A percentile compares a stretch with the other conserved stretches of the same genome.
phyloP scores from a whole-genome alignment of 2,113 vertebrate species.

The human region DNA sequence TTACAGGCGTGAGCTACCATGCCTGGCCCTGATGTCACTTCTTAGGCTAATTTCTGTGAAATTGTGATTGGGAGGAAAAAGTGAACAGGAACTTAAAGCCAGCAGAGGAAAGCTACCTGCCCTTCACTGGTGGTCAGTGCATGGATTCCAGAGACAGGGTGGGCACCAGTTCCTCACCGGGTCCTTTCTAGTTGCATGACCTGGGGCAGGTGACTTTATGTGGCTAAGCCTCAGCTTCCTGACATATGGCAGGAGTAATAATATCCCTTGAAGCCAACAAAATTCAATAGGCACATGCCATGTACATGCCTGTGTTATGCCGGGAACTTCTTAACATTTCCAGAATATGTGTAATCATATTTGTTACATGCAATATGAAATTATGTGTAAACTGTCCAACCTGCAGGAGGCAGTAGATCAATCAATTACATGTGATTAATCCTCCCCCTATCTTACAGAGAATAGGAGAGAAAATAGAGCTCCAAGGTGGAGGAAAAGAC shows the following conservation, averaged over 20 bases:
- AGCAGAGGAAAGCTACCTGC: neutral
- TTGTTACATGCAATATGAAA: neutral
- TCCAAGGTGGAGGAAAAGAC: neutral
- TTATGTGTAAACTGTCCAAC: neutral
- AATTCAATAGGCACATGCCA: neutral
- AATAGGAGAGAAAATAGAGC: neutral
- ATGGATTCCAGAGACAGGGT: neutral
- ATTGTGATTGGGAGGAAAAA: neutral
- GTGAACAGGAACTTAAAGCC: neutral
- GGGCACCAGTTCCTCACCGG: neutral
- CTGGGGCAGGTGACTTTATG: neutral
- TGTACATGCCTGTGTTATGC: no score
- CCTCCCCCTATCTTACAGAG: neutral
- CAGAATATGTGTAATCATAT: neutral
- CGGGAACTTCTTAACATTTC: neutral
- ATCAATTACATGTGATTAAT: neutral
- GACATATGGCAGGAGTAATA: accelerated
- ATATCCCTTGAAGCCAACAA: neutral
- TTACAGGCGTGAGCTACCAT: no score
- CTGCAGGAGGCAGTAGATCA: neutral
- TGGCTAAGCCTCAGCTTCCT: neutral
- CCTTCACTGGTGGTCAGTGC: neutral
- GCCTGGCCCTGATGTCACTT: no score
- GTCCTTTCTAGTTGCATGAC: neutral
- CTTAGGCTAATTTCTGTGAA: neutral